Evolutionary conservation across 1,140 invertebrate genomes (phyloP).

Genomic region (Drosophila carrolli): DNA sequence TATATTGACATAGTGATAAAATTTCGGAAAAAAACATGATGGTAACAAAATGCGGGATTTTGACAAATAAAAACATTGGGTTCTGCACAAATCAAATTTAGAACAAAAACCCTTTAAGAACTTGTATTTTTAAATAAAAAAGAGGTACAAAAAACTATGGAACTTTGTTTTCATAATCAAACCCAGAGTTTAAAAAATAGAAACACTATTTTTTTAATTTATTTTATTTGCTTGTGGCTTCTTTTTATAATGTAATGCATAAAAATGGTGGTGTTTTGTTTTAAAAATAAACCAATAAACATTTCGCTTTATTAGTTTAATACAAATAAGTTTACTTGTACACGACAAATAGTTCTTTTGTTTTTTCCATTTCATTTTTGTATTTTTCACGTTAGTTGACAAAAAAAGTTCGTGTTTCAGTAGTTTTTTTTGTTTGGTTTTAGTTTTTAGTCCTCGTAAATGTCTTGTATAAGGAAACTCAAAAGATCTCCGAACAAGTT

Average conservation of each 20-base stretch:
- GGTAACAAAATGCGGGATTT: too few relatives aligned
- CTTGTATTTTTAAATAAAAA: too few relatives aligned
- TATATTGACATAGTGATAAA: too few relatives aligned
- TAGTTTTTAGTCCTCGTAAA: constrained; percentile 38
- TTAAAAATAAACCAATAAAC: constrained; percentile 76
- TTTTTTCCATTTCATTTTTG: constrained; percentile 28
- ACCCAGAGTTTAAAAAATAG: background rate
- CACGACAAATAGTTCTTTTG: constrained; percentile 70
- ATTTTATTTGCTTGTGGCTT: constrained; percentile 67
- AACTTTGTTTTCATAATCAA: too few relatives aligned
- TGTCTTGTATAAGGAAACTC: constrained; percentile 73
- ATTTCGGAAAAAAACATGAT: too few relatives aligned
- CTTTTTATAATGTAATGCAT: constrained; percentile 72
- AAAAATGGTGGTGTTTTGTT: constrained; percentile 70
- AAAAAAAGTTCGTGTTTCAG: constrained; percentile 41
- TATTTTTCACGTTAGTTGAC: constrained; percentile 27
- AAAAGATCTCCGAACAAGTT: constrained; percentile 76
- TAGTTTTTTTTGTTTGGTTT: constrained; percentile 15
- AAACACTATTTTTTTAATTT: constrained; percentile 21
- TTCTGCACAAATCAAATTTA: too few relatives aligned
- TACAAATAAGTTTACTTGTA: constrained; percentile 76
- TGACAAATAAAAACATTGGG: too few relatives aligned
- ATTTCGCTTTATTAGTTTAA: constrained; percentile 76
- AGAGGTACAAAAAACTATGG: too few relatives aligned
- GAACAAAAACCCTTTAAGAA: too few relatives aligned